Base-by-base conservation (phyloP, 2,797 vertebrate species). In the Corythornis leucogaster region DNA sequence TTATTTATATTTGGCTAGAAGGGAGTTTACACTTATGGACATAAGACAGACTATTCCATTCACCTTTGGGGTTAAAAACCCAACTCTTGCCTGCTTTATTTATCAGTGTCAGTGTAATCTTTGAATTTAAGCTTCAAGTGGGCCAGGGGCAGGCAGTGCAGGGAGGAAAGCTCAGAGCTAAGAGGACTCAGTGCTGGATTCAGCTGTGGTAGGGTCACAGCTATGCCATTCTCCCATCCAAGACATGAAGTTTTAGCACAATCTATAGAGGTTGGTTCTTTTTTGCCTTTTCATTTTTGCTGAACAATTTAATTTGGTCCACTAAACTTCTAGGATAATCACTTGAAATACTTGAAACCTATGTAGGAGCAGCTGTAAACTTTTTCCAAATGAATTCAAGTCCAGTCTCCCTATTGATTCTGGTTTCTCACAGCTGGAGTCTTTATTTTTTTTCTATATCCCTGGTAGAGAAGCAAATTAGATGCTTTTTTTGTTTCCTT, bases 361-460 rank as follows among this genome's bases (percentile, higher is more conserved):
- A 16, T 22, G 42, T 61, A 61, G 16, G 18, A 64, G n/a, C 88
- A 86, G 86, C 61, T 90, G 61, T 12, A 24, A 67, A 13, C 6
- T 25, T 74, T 67, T 91, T 59, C 83, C 43, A 33, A 40, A 40
- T 57, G 82, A 93, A 76, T 43, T 83, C 40, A 90, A 77, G 24
- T 35, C 38, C 26, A 8, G 10, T 31, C 13, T 92, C 83, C 83
- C 12, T 2, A 17, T 3, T 26, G 45, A 81, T 73, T 94, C 63
- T 40, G 20, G 14, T 6, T 57, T 54, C 57, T 88, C 48, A 28
- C 90, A 95, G 61, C 86, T 94, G 94, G 64, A 89, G 38, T 1
- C 90, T 86, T 66, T 8, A 12, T 55, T 92, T 90, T 89, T 89
- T 85, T 28, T 15, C 30, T 70, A 69, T 51, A 57, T 79, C 68